Conservation (phyloP, 2,888 invertebrate species). For the Tuta absoluta region DNA sequence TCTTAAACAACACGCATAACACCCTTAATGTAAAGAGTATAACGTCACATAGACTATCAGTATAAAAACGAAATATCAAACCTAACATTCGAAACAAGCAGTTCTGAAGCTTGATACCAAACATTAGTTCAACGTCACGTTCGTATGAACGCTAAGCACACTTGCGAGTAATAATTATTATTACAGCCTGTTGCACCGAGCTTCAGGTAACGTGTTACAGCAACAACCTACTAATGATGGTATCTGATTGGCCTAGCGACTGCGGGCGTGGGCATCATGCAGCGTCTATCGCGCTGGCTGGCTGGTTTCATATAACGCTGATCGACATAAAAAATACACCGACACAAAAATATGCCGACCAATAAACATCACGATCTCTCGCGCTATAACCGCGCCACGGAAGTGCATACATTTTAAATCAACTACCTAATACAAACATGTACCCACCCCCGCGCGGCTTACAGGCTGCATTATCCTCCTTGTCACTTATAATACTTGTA, state of each 20-base stretch:
- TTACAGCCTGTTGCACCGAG: background rate
- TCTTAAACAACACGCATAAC: slow-evolving; percentile 22
- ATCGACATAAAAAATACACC: too few relatives aligned
- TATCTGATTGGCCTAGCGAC: too few relatives aligned
- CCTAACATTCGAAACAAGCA: slow-evolving; percentile 19
- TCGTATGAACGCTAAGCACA: slow-evolving; percentile 3
- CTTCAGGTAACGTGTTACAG: background rate
- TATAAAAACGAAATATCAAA: slow-evolving; percentile 20
- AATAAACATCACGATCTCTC: too few relatives aligned
- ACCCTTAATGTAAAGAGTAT: background rate
- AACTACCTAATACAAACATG: too few relatives aligned
- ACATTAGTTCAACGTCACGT: slow-evolving; percentile 31
- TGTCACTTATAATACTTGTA: background rate
- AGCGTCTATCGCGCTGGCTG: too few relatives aligned
- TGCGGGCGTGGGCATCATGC: too few relatives aligned
- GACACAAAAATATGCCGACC: too few relatives aligned
- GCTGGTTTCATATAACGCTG: too few relatives aligned
- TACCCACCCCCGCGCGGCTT: too few relatives aligned
- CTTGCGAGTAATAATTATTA: background rate
- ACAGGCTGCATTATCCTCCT: too few relatives aligned
- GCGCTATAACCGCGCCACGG: too few relatives aligned
- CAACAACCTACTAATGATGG: background rate
- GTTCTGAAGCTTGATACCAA: slow-evolving; percentile 30
- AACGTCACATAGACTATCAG: slow-evolving; percentile 26
- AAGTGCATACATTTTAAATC: too few relatives aligned